Base-by-base conservation (phyloP, 2,888 invertebrate genomes). In the Dryomyza anilis region DNA sequence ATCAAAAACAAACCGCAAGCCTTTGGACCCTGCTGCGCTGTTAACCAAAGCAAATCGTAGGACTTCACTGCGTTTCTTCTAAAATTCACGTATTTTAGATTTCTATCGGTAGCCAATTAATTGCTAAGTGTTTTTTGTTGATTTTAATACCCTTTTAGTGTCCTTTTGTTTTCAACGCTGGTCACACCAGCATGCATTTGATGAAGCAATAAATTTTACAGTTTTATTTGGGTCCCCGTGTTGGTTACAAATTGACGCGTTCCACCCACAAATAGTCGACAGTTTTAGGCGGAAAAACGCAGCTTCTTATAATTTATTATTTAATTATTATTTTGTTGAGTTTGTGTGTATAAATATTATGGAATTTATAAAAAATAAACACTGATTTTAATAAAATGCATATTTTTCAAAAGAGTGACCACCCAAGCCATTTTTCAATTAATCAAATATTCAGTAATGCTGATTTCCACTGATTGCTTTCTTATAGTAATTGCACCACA, bases 101-200 rank as follows among this genome's bases (percentile, higher is more conserved):
- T 53, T 19, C 39, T 61, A 61, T 61, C 61, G 23, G 61, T 21
- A 61, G 61, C 61, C 39, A 53, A 61, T 61, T 53, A 61, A 61
- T 53, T 61, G 12, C 39, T 19, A 45, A 61, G 61, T 45, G 61
- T 61, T 53, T 61, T 19, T 43, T 43, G n/a, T n/a, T n/a, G n/a
- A n/a, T n/a, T n/a, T n/a, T n/a, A n/a, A n/a, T n/a, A n/a, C n/a
- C n/a, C n/a, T n/a, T n/a, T 14, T 7, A 10, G 14, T 16, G 14
- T 59, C 29, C 43, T 25, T 25, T 50, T 25, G 14, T 27, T 50
- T 50, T 27, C 23, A 2, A 3, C 8, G 52, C 29, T 10, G 10
- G 14, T 12, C 1, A 8, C 1, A 6, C 16, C 27, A 43, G 19
- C 39, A 30, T 19, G 30, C 29, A 5, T 12, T 25, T 60, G 53